Base-by-base conservation (phyloP, 2,888 invertebrate species). In the Epirrhoe tristata region DNA sequence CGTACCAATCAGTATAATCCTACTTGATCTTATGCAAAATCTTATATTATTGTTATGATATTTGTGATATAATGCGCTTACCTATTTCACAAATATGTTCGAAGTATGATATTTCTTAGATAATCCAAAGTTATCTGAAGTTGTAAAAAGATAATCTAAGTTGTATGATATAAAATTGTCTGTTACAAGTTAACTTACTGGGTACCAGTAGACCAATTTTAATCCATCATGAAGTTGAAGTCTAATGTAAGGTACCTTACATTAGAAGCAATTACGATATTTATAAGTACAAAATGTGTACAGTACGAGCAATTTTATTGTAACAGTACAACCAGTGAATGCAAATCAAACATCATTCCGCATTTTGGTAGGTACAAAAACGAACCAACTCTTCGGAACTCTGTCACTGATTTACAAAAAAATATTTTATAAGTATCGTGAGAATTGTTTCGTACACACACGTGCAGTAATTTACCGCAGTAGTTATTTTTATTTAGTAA, bases 251-350 rank as follows among this genome's bases (percentile, higher is more conserved):
- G 67, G n/a, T 59, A 71, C 65, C 66, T 12, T 39, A 57, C 58
- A 67, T 71, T 57, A 66, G 58, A 67, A 66, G 46, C 68, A 70
- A 70, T 70, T 69, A 72, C 48, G 60, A 53, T 16, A 43, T 55
- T 52, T 65, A 56, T 17, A 65, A 46, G 58, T 63, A 63, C 24
- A 16, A 52, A n/a, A 52, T 56, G 14, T 63, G 52, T 48, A 52
- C 48, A 54, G 51, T 66, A 16, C 52, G 34, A 34, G 43, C 12
- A n/a, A 24, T 48, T 46, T 61, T 8, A 36, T 1, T 39, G 4
- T 31, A 50, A 48, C 48, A 48, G n/a, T n/a, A n/a, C n/a, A n/a
- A n/a, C n/a, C 12, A 14, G 12, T 48, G 12, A 12, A 6, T 48
- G 48, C 36, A 36, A 6, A 36, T 36, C 1, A 36, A 6, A 36